A percentile compares a stretch with the other conserved stretches of the same genome.
These are phyloP conservation scores for Piaya cayana DNA, from an alignment of 2,113 vertebrate genomes.

Conservation along the genomic window DNA sequence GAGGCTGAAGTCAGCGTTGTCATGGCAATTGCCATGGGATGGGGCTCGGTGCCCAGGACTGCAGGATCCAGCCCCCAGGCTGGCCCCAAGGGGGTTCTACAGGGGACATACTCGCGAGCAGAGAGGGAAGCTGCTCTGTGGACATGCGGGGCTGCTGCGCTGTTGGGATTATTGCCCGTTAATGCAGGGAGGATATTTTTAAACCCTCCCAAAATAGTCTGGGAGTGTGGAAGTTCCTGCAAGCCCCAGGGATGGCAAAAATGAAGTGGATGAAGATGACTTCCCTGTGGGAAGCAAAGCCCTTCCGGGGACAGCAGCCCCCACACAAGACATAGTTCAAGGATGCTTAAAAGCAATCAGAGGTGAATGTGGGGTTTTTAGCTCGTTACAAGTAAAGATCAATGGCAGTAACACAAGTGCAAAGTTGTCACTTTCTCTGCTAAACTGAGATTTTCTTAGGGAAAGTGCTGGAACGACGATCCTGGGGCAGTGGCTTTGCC, in stretches of 20 bases:
- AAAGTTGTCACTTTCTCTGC: not conserved
- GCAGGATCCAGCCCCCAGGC: not conserved
- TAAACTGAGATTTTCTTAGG: not conserved
- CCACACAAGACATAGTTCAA: not conserved
- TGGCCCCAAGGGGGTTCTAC: not conserved
- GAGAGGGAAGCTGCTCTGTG: not conserved
- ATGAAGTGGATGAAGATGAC: not conserved
- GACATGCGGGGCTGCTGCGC: not conserved
- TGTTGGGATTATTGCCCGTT: not conserved
- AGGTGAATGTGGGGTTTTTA: not conserved
- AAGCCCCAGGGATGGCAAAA: not conserved
- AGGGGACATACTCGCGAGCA: no score
- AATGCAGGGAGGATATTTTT: constrained; percentile 42
- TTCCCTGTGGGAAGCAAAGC: not conserved
- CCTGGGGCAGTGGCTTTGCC: not conserved
- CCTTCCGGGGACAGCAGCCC: not conserved
- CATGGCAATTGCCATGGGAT: constrained; percentile 31
- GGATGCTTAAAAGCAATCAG: not conserved
- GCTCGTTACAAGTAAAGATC: not conserved
- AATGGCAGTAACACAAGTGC: not conserved
- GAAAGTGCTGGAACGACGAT: not conserved
- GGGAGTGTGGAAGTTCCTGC: constrained; percentile 4
- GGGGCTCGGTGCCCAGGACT: not conserved
- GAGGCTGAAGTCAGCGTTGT: constrained; percentile 49
- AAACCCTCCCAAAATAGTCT: constrained; percentile 50